Percentiles rank a stretch among this genome's conserved stretches.
phyloP scores from a whole-genome alignment of 2,888 invertebrate species.

The Chaitophorus viminalis region DNA sequence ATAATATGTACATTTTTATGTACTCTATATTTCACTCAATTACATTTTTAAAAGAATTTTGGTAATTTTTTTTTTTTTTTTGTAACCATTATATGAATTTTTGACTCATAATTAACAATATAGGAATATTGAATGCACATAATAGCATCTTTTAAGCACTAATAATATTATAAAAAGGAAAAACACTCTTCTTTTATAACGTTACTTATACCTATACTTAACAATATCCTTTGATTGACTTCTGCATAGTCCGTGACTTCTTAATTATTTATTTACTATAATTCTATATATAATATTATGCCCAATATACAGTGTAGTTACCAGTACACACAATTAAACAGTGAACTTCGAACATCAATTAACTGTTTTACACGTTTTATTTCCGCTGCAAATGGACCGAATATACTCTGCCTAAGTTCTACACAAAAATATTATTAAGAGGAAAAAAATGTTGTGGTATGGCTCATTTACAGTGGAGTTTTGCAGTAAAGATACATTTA shows the following conservation, averaged over 20 bases:
- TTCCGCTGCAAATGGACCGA: not conserved
- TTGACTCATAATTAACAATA: too few relatives aligned
- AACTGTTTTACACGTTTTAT: not conserved
- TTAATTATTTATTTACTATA: not conserved
- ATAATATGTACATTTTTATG: too few relatives aligned
- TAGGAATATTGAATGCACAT: too few relatives aligned
- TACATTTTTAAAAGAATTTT: too few relatives aligned
- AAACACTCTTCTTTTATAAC: not conserved
- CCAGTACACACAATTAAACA: not conserved
- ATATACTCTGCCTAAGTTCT: not conserved
- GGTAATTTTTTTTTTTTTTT: too few relatives aligned
- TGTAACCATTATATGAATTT: too few relatives aligned
- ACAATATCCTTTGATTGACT: not conserved
- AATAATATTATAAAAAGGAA: not conserved
- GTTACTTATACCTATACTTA: not conserved
- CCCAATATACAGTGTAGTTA: not conserved
- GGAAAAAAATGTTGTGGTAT: not conserved
- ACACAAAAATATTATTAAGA: not conserved
- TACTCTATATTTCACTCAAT: too few relatives aligned
- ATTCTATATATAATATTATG: not conserved
- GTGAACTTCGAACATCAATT: not conserved
- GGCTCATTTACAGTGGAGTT: not conserved
- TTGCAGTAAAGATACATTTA: not conserved
- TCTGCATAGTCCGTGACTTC: not conserved
- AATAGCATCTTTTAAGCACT: too few relatives aligned